Base-by-base conservation (phyloP, 1,140 invertebrate genomes). In the Nomia melanderi region DNA sequence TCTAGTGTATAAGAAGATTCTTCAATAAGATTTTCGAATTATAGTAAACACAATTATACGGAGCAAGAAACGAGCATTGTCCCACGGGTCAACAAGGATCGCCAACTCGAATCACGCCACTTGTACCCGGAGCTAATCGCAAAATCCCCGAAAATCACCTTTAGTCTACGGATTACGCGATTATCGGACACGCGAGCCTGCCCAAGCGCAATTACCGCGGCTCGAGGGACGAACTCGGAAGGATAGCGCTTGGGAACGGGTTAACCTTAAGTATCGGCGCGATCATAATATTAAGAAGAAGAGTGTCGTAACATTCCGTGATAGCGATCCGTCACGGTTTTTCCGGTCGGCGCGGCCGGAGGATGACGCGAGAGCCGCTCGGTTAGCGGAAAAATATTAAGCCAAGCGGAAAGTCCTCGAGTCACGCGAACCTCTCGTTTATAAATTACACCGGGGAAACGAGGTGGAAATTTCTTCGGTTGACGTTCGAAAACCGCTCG, bases 341-440 rank as follows among this genome's bases (percentile, higher is more conserved):
- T 54, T 64, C n/a, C 23, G 25, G 41, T 9, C 1, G 8, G 7
- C 11, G 1, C 20, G 8, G 3, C 25, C 17, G 29, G 8, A 41
- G 20, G 9, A 5, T 7, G 5, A 4, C 14, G 12, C 7, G 33
- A 31, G 14, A 36, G 14, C 23, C 20, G 8, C 23, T 39, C 36
- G 53, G 47, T 57, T 75, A 66, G 36, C n/a, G 23, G 39, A 59
- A 76, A 76, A 76, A 76, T 69, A 69, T 69, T 12, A 59, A 59
- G 54, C 73, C 39, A 27, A 9, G 29, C n/a, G 11, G 54, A 29
- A 47, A 59, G 14, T n/a, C 39, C 20, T 11, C 71, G 47, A 63
- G 71, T 74, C 71, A 74, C 71, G 71, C 71, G 71, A 74, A 20
- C 62, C 62, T 12, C 71, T 74, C 71, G 71, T 74, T 66, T 74